Percentiles rank a stretch among this genome's conserved stretches.
phyloP scores from a whole-genome alignment of 2,797 vertebrate species.

The Intellagama lesueurii region DNA sequence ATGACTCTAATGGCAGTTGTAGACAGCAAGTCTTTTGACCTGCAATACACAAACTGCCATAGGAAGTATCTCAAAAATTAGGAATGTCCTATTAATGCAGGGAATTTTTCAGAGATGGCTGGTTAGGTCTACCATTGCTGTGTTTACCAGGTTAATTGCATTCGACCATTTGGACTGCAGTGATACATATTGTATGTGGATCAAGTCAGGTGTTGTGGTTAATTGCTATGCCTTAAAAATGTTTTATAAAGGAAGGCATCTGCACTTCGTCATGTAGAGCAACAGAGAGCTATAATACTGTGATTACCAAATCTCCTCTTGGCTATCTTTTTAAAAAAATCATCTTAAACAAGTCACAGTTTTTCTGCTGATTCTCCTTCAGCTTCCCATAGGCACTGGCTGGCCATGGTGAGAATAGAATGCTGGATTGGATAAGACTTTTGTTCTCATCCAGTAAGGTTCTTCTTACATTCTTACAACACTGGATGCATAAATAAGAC shows the following conservation, averaged over 20 bases:
- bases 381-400: too few species aligned
- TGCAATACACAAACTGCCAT: not conserved
- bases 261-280: not conserved
- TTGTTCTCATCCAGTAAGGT: too few species aligned
- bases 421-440: too few species aligned
- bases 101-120: not conserved
- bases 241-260: not conserved
- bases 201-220: too few species aligned
- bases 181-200: too few species aligned
- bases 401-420: too few species aligned
- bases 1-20: not conserved
- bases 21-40: not conserved
- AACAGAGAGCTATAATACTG: not conserved
- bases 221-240: not conserved
- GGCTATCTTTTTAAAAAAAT: not conserved
- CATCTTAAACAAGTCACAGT: not conserved
- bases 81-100: not conserved
- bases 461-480: not conserved
- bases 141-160: not conserved
- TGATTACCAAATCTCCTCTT: not conserved
- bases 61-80: not conserved
- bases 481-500: not conserved
- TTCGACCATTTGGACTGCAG: not conserved
- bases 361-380: not conserved
- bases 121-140: too few species aligned